These are phyloP conservation scores for Beris chalybata DNA, from an alignment of 2,888 invertebrate species.

Conservation along the genomic window DNA sequence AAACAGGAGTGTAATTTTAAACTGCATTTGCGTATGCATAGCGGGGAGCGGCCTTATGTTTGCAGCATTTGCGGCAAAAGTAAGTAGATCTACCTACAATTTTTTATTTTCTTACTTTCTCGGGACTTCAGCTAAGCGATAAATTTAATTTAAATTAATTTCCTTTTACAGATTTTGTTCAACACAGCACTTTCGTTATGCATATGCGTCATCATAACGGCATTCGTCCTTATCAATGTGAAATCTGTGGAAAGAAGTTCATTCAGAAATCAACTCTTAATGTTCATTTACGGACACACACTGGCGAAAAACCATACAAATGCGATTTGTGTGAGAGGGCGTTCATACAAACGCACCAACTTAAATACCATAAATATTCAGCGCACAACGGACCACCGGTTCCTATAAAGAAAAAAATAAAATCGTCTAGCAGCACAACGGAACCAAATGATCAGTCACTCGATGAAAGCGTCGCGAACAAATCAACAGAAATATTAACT, in stretches of 20 bases:
- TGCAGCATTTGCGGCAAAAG: slow-evolving; percentile 38
- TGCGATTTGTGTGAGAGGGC: slow-evolving; percentile 36
- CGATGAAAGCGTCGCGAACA: not conserved
- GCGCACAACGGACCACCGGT: slow-evolving; percentile 28
- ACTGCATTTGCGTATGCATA: slow-evolving; percentile 36
- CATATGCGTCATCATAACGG: slow-evolving; percentile 39
- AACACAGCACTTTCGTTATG: slow-evolving; percentile 37
- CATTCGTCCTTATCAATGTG: slow-evolving; percentile 38
- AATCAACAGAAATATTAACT: not conserved
- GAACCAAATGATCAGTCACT: too few relatives aligned
- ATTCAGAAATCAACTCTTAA: slow-evolving; percentile 38
- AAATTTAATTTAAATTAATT: not conserved
- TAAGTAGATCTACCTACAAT: slow-evolving; percentile 1
- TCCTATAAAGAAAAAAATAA: not conserved
- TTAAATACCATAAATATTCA: slow-evolving; percentile 39
- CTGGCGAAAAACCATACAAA: slow-evolving; percentile 38
- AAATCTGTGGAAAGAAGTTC: slow-evolving; percentile 40
- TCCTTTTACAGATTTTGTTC: slow-evolving; percentile 33
- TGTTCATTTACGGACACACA: slow-evolving; percentile 39
- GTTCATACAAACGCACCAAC: slow-evolving; percentile 37
- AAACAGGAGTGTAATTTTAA: slow-evolving; percentile 39
- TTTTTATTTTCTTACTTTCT: not conserved
- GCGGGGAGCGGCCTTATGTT: slow-evolving; percentile 36
- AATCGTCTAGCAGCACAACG: not conserved
- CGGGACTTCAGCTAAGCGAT: too few relatives aligned